Percentiles rank a stretch among this genome's conserved stretches.
Evolutionary conservation across 2,888 invertebrate species (phyloP).

Genomic region (Cyaniris semiargus): DNA sequence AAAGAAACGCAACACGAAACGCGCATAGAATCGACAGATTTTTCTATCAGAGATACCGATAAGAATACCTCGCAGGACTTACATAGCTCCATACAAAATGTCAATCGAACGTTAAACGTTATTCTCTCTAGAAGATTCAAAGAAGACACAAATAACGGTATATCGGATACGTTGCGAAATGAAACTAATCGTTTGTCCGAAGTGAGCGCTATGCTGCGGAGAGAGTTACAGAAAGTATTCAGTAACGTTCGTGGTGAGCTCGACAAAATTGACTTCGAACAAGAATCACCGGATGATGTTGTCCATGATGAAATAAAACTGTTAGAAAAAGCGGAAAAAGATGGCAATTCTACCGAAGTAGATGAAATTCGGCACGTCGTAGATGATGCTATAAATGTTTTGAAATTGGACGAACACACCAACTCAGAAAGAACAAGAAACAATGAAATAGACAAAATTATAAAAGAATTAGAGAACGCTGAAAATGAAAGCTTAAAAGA

Average conservation of each 20-base stretch:
- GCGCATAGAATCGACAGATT: not conserved
- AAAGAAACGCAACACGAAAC: constrained; percentile 15
- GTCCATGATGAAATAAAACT: constrained; percentile 53
- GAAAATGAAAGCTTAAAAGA: constrained; percentile 19
- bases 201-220: constrained; percentile 52
- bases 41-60: constrained; percentile 25
- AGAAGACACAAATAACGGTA: constrained; percentile 44
- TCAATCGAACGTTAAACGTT: constrained; percentile 46
- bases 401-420: constrained; percentile 39
- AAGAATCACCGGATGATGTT: constrained; percentile 48
- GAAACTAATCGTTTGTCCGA: constrained; percentile 53
- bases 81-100: constrained; percentile 44
- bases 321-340: constrained; percentile 53
- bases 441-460: constrained; percentile 40
- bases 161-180: constrained; percentile 49
- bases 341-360: constrained; percentile 50
- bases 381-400: constrained; percentile 50
- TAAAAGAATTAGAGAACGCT: constrained; percentile 39
- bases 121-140: constrained; percentile 44
- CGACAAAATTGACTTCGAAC: constrained; percentile 41
- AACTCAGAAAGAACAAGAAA: constrained; percentile 51
- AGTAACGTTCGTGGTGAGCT: constrained; percentile 49
- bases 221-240: constrained; percentile 56
- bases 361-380: constrained; percentile 53
- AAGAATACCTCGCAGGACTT: constrained; percentile 39